Evolutionary conservation across 2,113 vertebrate species (phyloP).

Genomic region (Onychorhynchus coronatus): DNA sequence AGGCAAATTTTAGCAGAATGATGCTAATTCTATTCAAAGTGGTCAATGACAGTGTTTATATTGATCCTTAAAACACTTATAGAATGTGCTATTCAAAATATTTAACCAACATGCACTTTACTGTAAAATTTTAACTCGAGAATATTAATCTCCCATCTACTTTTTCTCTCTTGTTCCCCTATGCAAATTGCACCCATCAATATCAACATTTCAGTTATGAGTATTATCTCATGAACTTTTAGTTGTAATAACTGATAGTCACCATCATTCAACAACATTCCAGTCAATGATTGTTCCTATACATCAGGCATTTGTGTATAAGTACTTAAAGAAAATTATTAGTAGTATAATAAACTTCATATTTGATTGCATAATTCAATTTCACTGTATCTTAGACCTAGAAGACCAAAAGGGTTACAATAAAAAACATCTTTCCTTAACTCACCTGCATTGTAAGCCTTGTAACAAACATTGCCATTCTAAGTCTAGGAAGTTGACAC

Average conservation of each 20-base stretch:
- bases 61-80: background rate
- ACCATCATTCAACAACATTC: background rate
- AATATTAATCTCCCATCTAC: background rate
- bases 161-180: background rate
- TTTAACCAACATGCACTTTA: background rate
- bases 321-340: background rate
- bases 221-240: background rate
- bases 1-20: background rate
- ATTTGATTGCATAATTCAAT: background rate
- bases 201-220: background rate
- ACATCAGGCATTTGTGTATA: background rate
- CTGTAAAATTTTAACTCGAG: background rate
- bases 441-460: background rate
- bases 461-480: background rate
- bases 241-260: background rate
- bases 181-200: background rate
- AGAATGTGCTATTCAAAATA: background rate
- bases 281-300: background rate
- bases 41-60: background rate
- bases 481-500: background rate
- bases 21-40: background rate
- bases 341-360: background rate
- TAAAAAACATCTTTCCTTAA: background rate
- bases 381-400: background rate
- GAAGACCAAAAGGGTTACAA: accelerated